A percentile compares a stretch with the other conserved stretches of the same genome.
phyloP scores from a whole-genome alignment of 2,888 invertebrate species.

The Andricus curvator region DNA sequence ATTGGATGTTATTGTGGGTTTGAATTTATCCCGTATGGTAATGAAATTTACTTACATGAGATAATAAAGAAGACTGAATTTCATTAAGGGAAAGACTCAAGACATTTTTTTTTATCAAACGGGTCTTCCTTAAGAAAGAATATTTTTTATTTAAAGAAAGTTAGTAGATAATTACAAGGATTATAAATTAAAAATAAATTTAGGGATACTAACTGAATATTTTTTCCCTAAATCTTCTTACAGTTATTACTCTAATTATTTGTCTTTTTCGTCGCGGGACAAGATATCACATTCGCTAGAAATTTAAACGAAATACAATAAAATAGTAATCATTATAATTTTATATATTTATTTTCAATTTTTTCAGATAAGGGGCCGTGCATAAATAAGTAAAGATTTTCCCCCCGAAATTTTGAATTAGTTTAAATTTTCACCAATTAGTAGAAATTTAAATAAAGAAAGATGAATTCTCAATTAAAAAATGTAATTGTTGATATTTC shows the following conservation, averaged over 20 bases:
- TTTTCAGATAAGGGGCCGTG: too few species aligned
- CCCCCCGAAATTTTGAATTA: too few species aligned
- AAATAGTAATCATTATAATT: too few species aligned
- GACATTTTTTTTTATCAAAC: background rate
- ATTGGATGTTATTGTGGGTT: background rate
- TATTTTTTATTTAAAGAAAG: background rate
- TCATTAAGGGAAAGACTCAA: background rate
- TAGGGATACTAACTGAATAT: background rate
- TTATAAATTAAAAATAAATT: background rate
- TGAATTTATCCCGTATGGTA: background rate
- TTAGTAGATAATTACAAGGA: background rate
- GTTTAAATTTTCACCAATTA: too few species aligned
- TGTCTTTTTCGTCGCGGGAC: too few species aligned
- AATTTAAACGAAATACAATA: background rate
- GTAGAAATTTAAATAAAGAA: too few species aligned
- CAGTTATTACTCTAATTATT: too few species aligned
- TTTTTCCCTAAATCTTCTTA: background rate
- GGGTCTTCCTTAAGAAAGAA: background rate
- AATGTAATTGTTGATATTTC: too few species aligned
- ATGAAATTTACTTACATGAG: constrained; percentile 27
- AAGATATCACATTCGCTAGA: too few species aligned
- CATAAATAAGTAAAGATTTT: too few species aligned
- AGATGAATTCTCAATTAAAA: too few species aligned
- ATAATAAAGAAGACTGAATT: background rate
- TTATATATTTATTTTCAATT: too few species aligned